Base-by-base conservation (phyloP, 92 coral and sea anemone genomes). In the Palythoa heliodiscus region DNA sequence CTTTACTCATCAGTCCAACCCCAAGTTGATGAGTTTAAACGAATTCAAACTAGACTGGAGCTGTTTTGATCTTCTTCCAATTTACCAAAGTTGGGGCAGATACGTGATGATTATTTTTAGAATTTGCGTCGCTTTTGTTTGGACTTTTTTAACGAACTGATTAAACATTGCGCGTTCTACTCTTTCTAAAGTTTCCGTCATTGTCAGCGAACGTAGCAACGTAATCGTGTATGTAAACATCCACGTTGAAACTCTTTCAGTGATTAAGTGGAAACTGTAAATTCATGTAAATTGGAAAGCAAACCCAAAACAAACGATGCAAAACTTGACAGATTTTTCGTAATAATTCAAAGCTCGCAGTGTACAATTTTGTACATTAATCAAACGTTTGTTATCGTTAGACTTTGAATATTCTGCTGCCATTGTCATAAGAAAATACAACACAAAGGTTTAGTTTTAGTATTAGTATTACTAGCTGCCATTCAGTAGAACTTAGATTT, bases 101-200 rank as follows among this genome's bases (percentile, higher is more conserved):
- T 43, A 43, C 6, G 7, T 16, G 9, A 9, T 67, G 38, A 13
- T 14, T 6, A 22, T 39, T 20, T 64, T 48, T 52, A 17, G 22
- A 63, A 23, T 79, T 66, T 66, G 61, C 84, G 14, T 66, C 17
- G 55, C 61, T 22, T 67, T 64, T 80, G 68, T 80, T 80, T 80
- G 52, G 7, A 57, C 7, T n/a, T 60, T 66, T 47, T 66, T 66
- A 11, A 53, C 43, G 73, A 67, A 47, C 15, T 43, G 38, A 37
- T 60, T 80, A 80, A 80, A 80, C 57, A 66, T 39, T 38, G 23
- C 47, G 74, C 84, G 73, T 80, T 80, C 58, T 80, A 61, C 61
- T 79, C 22, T 47, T 23, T 53, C 16, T 24, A 11, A 20, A 43
- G 13, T 80, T n/a, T 79, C 64, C 39, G 6, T 50, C 43, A 16